Base-by-base conservation (phyloP, 1,140 invertebrate species). In the Lordiphosa mommai region DNA sequence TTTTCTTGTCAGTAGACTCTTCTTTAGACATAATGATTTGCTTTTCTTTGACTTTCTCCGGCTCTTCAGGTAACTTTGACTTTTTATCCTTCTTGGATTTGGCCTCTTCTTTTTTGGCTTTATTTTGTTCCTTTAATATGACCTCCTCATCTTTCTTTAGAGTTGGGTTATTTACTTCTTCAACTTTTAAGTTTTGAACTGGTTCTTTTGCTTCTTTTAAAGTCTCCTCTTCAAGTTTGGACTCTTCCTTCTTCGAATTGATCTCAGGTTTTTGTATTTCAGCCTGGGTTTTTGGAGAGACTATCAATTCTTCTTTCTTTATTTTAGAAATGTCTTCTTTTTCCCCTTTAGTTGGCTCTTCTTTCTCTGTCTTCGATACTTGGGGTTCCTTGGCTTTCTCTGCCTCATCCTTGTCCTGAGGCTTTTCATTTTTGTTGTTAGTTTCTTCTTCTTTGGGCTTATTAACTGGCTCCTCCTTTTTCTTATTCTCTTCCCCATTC, bases 171-270 rank as follows among this genome's bases (percentile, higher is more conserved):
- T n/a, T n/a, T 3, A 20, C 1, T 2, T 20, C 17, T 20, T 20
- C 17, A 4, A 20, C 30, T 41, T 38, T 63, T 20, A 23, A 9
- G 41, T 30, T 9, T 30, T 63, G 17, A 13, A 53, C 29, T 10
- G 32, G 17, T 12, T 40, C 17, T 32, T 16, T n/a, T 7, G 4
- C 38, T 5, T 16, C 9, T n/a, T 14, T 7, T 2, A 4, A 8
- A 7, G n/a, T 8, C 4, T 32, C 29, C 7, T 44, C 40, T 9
- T n/a, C 0, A 36, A 16, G 9, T 55, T 40, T 33, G 14, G 12
- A 3, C 7, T 27, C 13, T 17, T 57, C 44, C 43, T 36, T 57
- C 36, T 66, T 48, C 32, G 23, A 5, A 32, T 43, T 44, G 14
- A 38, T 23, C 17, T 20, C 17, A 4, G 17, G 2, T 2, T 20